A percentile compares a stretch with the other conserved stretches of the same genome.
Conservation (phyloP, 1,140 invertebrate species). For the Mesaphorura yosii region DNA sequence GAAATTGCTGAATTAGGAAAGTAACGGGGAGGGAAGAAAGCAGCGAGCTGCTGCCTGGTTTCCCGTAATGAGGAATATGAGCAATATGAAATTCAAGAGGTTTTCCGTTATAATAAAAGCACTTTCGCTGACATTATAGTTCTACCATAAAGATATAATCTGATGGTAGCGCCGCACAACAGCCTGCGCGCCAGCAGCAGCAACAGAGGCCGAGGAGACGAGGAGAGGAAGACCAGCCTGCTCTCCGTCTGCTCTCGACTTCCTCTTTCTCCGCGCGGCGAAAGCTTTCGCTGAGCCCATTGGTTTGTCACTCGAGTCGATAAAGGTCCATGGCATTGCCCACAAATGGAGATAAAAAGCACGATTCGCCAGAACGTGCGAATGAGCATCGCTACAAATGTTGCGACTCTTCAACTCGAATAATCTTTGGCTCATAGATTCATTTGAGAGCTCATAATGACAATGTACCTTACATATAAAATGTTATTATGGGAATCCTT, state of each 20-base stretch:
- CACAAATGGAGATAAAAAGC: constrained; percentile 21
- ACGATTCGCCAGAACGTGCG: constrained; percentile 28
- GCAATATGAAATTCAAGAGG: constrained; percentile 31
- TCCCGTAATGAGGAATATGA: constrained; percentile 10
- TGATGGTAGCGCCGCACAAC: no score
- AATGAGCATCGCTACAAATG: constrained; percentile 32
- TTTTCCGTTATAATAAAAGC: not conserved
- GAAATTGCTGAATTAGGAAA: constrained; percentile 30
- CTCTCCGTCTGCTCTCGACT: not conserved
- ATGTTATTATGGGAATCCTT: no score
- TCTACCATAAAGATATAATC: no score
- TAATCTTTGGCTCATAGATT: constrained; percentile 29
- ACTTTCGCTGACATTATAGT: not conserved
- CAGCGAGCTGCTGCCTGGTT: not conserved
- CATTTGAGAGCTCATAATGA: constrained; percentile 34
- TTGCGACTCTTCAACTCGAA: constrained; percentile 21
- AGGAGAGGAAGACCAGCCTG: not conserved
- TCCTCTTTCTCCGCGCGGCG: constrained; percentile 17
- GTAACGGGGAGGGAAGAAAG: constrained; percentile 17
- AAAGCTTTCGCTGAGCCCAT: constrained; percentile 25
- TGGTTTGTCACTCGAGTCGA: constrained; percentile 25
- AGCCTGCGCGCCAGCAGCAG: no score
- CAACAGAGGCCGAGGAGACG: no score
- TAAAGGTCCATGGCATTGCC: constrained; percentile 26
- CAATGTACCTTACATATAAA: constrained; percentile 30